Evolutionary conservation across 2,797 vertebrate species (phyloP).

Genomic region (Oryzias sinensis): DNA sequence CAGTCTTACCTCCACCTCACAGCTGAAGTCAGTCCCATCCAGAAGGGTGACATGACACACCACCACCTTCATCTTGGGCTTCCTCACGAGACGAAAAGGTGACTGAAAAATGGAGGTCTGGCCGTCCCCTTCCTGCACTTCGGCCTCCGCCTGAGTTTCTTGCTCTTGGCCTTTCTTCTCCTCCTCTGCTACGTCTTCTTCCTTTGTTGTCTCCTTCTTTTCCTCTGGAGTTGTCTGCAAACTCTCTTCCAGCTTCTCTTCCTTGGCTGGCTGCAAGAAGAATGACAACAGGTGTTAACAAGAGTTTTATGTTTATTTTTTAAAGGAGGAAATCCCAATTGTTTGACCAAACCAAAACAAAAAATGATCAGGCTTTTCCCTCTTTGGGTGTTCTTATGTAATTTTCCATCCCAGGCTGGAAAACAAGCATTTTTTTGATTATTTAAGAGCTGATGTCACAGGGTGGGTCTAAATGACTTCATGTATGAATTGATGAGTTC

Average conservation of each 20-base stretch:
- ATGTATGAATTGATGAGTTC: constrained; percentile 52
- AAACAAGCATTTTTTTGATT: constrained; percentile 53
- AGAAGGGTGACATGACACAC: constrained; percentile 88
- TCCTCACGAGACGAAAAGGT: constrained; percentile 84
- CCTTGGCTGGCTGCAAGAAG: constrained; percentile 75
- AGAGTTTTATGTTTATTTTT: not conserved
- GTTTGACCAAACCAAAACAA: constrained; percentile 1
- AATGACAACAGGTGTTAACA: not conserved
- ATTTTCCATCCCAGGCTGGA: constrained; percentile 13
- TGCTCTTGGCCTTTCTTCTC: constrained; percentile 37
- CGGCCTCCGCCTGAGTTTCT: constrained; percentile 45
- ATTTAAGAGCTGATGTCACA: constrained; percentile 65
- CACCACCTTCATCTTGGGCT: constrained; percentile 84
- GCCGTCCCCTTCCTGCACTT: constrained; percentile 58
- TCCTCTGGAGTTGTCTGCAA: constrained; percentile 54
- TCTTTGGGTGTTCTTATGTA: constrained; percentile 5
- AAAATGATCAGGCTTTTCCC: not conserved
- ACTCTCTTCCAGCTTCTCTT: constrained; percentile 75
- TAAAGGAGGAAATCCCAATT: not conserved
- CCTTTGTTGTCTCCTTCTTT: constrained; percentile 45
- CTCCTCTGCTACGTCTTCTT: constrained; percentile 34
- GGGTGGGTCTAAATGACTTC: constrained; percentile 59
- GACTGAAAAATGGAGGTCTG: constrained; percentile 76
- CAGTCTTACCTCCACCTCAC: constrained; percentile 89
- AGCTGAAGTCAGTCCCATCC: constrained; percentile 88